Conservation (phyloP, 2,888 invertebrate genomes). For the Aporophyla lueneburgensis region DNA sequence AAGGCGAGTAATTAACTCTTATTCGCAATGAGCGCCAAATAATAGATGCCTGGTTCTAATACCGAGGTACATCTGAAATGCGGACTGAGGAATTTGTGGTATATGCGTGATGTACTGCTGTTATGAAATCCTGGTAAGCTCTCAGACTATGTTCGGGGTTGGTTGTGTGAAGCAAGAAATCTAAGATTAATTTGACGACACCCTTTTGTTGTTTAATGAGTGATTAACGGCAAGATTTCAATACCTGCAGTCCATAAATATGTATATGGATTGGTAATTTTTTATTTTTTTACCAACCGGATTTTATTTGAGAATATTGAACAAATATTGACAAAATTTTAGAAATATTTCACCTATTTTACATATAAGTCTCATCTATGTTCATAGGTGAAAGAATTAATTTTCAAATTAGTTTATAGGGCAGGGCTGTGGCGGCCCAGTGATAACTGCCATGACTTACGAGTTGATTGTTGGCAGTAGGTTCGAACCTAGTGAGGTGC, state of each 20-base stretch:
- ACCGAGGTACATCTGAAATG: slow-evolving; percentile 53
- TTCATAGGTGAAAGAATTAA: neutral
- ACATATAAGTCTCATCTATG: neutral
- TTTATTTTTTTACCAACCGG: neutral
- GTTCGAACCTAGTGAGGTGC: neutral
- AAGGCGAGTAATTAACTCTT: slow-evolving; percentile 88
- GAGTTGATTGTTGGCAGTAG: neutral
- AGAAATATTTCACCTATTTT: no score
- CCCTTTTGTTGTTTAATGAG: neutral
- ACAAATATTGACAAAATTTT: no score
- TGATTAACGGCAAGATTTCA: neutral
- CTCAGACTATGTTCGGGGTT: slow-evolving; percentile 5
- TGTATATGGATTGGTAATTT: no score
- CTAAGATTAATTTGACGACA: neutral
- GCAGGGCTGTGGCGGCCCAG: neutral
- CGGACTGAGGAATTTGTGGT: slow-evolving; percentile 53
- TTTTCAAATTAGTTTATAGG: neutral
- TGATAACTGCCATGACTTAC: neutral
- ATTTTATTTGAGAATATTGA: neutral
- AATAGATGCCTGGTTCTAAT: slow-evolving; percentile 76
- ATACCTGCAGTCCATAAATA: neutral
- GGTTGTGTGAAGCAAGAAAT: neutral
- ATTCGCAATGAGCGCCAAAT: slow-evolving; percentile 80
- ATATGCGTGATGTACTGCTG: slow-evolving; percentile 21
- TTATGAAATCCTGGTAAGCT: slow-evolving; percentile 51